Percentiles rank a stretch among this genome's conserved stretches.
phyloP scores from a whole-genome alignment of 2,888 invertebrate species.

The Tachina lurida region DNA sequence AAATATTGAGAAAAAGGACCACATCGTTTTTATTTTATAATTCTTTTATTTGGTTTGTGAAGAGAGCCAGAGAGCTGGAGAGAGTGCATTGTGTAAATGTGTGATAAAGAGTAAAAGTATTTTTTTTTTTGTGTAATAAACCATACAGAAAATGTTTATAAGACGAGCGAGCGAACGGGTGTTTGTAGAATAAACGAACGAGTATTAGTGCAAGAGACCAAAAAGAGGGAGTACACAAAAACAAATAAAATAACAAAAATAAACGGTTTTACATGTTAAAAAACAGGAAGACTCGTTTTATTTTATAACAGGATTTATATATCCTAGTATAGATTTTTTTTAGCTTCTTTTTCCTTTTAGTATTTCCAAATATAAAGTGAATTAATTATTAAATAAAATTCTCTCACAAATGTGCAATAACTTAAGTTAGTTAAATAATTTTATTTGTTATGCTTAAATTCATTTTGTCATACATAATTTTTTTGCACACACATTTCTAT shows the following conservation, averaged over 20 bases:
- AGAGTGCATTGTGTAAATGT: slow-evolving; percentile 9
- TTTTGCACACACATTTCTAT: neutral
- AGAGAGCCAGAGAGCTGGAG: slow-evolving; percentile 3
- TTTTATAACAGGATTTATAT: slow-evolving; percentile 71
- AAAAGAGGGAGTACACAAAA: slow-evolving; percentile 61
- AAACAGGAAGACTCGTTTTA: slow-evolving; percentile 71
- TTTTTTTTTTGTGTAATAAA: slow-evolving; percentile 32
- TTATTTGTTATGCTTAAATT: neutral
- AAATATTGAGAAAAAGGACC: slow-evolving; percentile 54
- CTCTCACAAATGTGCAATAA: neutral
- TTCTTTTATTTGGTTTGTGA: slow-evolving; percentile 30
- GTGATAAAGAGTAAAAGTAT: slow-evolving; percentile 54
- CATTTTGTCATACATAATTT: neutral
- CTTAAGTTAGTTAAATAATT: neutral
- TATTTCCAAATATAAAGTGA: slow-evolving; percentile 36
- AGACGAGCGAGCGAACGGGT: neutral
- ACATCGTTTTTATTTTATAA: slow-evolving; percentile 16
- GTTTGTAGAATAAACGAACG: slow-evolving; percentile 17
- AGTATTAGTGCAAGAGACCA: slow-evolving; percentile 35
- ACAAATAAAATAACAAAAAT: slow-evolving; percentile 59
- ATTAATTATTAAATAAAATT: slow-evolving; percentile 1
- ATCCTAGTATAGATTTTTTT: slow-evolving; percentile 72
- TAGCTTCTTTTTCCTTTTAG: slow-evolving; percentile 56
- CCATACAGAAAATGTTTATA: slow-evolving; percentile 31
- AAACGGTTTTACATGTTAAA: slow-evolving; percentile 67